Percentiles rank a stretch among this genome's conserved stretches.
These are phyloP conservation scores for Corbicula japonica DNA, from an alignment of 2,888 invertebrate species.

Conservation along the genomic window DNA sequence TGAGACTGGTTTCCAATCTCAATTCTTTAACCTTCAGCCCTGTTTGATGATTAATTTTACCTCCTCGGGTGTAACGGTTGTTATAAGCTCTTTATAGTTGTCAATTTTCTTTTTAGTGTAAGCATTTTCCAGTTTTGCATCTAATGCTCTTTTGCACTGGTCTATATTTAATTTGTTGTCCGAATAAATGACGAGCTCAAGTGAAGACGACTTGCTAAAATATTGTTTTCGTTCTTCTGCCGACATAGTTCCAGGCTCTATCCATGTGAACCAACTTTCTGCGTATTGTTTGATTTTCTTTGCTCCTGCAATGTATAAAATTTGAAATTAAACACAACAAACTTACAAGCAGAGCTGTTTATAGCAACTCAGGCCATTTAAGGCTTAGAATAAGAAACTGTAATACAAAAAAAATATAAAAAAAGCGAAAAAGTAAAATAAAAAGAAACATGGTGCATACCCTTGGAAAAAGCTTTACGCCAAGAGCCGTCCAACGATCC, in stretches of 20 bases:
- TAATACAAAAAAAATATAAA: too few species aligned
- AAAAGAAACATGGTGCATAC: too few species aligned
- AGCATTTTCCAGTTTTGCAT: slow-evolving; percentile 37
- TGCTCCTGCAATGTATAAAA: not conserved
- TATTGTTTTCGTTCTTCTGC: slow-evolving; percentile 12
- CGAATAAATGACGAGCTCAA: slow-evolving; percentile 56
- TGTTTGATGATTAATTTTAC: slow-evolving; percentile 20
- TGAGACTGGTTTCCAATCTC: too few species aligned
- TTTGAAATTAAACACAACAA: not conserved
- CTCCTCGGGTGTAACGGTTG: slow-evolving; percentile 36
- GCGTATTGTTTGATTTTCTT: not conserved
- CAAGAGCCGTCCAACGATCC: not conserved
- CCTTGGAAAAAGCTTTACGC: not conserved
- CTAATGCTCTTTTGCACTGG: slow-evolving; percentile 43
- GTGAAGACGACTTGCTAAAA: slow-evolving; percentile 10
- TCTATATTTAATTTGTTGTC: slow-evolving; percentile 49
- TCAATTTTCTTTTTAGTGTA: slow-evolving; percentile 39
- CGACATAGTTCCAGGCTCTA: slow-evolving; percentile 4
- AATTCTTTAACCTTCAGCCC: not conserved
- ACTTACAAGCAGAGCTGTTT: not conserved
- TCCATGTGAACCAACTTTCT: not conserved
- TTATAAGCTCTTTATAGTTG: slow-evolving; percentile 35
- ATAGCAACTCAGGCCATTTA: not conserved
- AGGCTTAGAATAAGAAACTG: not conserved
- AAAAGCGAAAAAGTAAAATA: too few species aligned